phyloP scores from a whole-genome alignment of 2,797 vertebrate genomes.

The Anniella stebbinsi region DNA sequence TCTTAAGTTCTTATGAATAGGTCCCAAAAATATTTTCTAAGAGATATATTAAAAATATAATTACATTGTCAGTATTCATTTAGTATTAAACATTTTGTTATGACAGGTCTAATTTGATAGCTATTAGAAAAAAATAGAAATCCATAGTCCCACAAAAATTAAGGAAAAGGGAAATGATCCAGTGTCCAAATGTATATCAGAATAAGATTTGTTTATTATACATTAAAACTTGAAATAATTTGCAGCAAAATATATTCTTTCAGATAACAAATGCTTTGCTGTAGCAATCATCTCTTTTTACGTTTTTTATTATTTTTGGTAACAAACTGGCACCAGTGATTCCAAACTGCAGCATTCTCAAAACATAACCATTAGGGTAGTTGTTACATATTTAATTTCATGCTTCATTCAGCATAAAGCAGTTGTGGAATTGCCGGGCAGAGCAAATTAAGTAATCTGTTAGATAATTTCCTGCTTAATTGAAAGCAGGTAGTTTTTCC shows the following conservation, averaged over 20 bases:
- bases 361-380: constrained; percentile 79
- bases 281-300: constrained; percentile 64
- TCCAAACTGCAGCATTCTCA: constrained; percentile 71
- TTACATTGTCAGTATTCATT: constrained; percentile 4
- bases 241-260: constrained; percentile 54
- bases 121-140: neutral
- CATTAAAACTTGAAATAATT: constrained; percentile 48
- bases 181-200: constrained; percentile 22
- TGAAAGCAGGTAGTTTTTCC: constrained; percentile 83
- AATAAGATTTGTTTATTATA: constrained; percentile 49
- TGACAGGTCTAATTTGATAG: constrained; percentile 13
- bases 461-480: constrained; percentile 86
- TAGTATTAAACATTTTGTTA: neutral
- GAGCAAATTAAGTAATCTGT: constrained; percentile 83
- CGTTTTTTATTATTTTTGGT: constrained; percentile 70
- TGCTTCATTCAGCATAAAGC: constrained; percentile 85
- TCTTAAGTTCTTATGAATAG: neutral
- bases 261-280: constrained; percentile 61
- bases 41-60: neutral
- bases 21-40: constrained; percentile 5
- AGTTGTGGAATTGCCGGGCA: constrained; percentile 80
- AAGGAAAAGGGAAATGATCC: constrained; percentile 47
- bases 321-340: constrained; percentile 63
- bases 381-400: constrained; percentile 87
- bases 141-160: neutral